Base-by-base conservation (phyloP, 30 jellyfish, hydroid and myxozoan genomes). In the Catostylus mosaicus region DNA sequence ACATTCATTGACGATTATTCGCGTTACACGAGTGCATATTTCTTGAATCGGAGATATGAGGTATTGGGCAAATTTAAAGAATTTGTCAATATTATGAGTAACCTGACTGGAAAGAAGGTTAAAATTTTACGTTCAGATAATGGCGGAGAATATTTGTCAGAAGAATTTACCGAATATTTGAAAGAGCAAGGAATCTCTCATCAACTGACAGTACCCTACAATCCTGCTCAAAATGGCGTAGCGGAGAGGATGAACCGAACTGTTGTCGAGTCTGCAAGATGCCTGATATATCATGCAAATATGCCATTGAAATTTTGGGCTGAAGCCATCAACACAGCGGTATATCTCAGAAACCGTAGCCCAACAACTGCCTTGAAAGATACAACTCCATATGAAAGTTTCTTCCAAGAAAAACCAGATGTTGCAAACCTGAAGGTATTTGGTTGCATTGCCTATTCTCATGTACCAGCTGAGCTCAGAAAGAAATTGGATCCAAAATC, bases 301-400 rank as follows among this genome's bases (percentile, higher is more conserved):
- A 27, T 79, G 77, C 90, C 90, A 33, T n/a, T 24, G 73, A n/a
- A 40, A 36, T 79, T 79, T 45, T 64, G 90, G 89, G 90, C 84
- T 16, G 90, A 79, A 32, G 90, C 90, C 24, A 38, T 61, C 29
- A 79, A 79, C 43, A 79, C 90, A 20, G 84, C 82, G 23, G 82
- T 79, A 26, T 79, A 79, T 48, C 30, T 79, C 6, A 32, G 59
- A n/a, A 79, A 63, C 65, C 30, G 82, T 19, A 60, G 90, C 33
- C 90, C 90, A n/a, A 60, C 90, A 7, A 12, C 72, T 1, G 37
- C 91, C 1, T 60, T 43, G 31, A 78, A 78, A 67, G 63, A 38
- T 19, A 30, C 10, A 22, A 57, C 78, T 9, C 88, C 88, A 18
- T 76, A 43, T 76, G 88, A 76, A 52, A 10, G 65, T 29, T 50